Conservation (phyloP, 1,140 invertebrate species). For the Drosophila equinoxialis region DNA sequence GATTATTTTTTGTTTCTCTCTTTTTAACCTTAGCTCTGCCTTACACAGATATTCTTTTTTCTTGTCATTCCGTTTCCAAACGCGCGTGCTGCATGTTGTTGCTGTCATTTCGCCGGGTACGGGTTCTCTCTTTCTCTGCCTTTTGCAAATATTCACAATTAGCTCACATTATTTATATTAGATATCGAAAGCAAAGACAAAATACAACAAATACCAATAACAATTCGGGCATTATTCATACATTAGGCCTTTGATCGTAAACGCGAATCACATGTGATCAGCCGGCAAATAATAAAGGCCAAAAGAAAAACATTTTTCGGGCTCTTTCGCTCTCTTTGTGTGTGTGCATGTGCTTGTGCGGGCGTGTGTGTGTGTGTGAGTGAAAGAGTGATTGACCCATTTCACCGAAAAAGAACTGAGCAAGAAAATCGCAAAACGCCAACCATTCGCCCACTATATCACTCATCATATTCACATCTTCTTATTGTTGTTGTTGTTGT, state of each 20-base stretch:
- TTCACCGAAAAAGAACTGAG: conserved; percentile 35
- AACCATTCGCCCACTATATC: conserved; percentile 10
- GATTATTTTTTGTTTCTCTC: neutral
- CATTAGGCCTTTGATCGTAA: neutral
- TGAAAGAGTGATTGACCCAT: conserved; percentile 45
- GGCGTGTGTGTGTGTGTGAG: conserved; percentile 28
- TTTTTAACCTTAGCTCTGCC: conserved; percentile 74
- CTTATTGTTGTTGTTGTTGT: neutral
- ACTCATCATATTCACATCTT: conserved; percentile 26
- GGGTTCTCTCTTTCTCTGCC: conserved; percentile 8
- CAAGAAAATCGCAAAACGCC: conserved; percentile 31
- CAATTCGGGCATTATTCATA: conserved; percentile 1
- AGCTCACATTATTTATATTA: conserved; percentile 14
- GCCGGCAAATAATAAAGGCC: conserved; percentile 27
- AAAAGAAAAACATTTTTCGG: conserved; percentile 39
- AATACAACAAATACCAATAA: conserved; percentile 7
- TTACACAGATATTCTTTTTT: conserved; percentile 34
- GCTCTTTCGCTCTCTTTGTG: conserved; percentile 3
- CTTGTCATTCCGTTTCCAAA: conserved; percentile 47
- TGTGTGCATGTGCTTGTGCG: conserved; percentile 30
- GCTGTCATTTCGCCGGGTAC: conserved; percentile 14
- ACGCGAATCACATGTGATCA: conserved; percentile 42
- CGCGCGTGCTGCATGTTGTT: conserved; percentile 42
- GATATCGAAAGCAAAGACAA: conserved; percentile 17
- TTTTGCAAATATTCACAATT: conserved; percentile 7